Evolutionary conservation across 2,888 invertebrate genomes (phyloP).

Genomic region (Neelides folsomi): DNA sequence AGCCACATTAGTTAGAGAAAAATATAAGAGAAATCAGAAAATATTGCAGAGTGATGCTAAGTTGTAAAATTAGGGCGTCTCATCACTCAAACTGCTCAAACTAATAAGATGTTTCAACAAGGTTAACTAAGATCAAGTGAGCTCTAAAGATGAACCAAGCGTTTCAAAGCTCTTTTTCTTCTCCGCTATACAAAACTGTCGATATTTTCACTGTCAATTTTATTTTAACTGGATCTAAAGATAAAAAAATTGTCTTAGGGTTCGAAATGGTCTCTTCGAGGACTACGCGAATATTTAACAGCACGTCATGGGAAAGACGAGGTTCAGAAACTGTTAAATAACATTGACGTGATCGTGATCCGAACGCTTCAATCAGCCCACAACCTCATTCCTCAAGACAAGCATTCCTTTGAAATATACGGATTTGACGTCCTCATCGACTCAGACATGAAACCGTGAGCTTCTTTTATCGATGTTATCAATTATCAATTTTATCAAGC

Average conservation of each 20-base stretch:
- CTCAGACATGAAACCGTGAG: constrained; percentile 44
- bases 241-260: constrained; percentile 36
- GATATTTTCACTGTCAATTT: too few species aligned
- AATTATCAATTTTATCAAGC: neutral
- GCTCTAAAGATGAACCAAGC: too few species aligned
- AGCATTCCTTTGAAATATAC: constrained; percentile 51
- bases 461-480: constrained; percentile 29
- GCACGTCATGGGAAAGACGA: constrained; percentile 43
- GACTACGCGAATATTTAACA: constrained; percentile 44
- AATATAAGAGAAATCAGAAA: too few species aligned
- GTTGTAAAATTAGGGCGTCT: too few species aligned
- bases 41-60: too few species aligned
- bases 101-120: too few species aligned
- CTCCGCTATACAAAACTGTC: too few species aligned
- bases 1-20: too few species aligned
- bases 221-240: too few species aligned
- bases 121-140: too few species aligned
- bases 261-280: constrained; percentile 46
- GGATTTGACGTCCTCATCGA: constrained; percentile 51
- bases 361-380: constrained; percentile 45
- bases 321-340: constrained; percentile 41
- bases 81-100: too few species aligned
- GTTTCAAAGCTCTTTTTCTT: too few species aligned
- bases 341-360: constrained; percentile 45
- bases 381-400: constrained; percentile 43